These are phyloP conservation scores for Eilema sororculum DNA, from an alignment of 2,888 invertebrate species.

Conservation along the genomic window DNA sequence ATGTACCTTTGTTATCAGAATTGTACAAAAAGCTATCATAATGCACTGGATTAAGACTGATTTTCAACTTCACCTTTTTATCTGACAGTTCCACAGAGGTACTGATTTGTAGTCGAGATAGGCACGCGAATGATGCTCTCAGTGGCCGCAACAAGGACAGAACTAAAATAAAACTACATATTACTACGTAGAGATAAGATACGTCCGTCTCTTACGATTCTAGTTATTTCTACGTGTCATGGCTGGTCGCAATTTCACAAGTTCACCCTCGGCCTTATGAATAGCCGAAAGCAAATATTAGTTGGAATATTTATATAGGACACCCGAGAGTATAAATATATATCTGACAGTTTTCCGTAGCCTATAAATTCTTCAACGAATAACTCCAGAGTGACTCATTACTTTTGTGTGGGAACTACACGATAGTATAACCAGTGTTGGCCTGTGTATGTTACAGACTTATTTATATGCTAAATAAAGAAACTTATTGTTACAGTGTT, in stretches of 20 bases:
- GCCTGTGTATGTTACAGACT: background rate
- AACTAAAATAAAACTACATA: conserved; percentile 76
- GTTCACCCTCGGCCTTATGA: conserved; percentile 29
- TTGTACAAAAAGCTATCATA: conserved; percentile 68
- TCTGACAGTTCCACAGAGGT: conserved; percentile 71
- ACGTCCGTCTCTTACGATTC: conserved; percentile 59
- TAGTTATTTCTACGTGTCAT: conserved; percentile 60
- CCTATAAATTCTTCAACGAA: conserved; percentile 31
- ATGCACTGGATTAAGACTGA: conserved; percentile 59
- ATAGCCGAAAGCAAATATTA: conserved; percentile 44
- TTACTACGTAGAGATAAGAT: conserved; percentile 68
- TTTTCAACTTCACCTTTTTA: conserved; percentile 61
- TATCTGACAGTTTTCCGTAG: conserved; percentile 30
- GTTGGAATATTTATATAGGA: conserved; percentile 44
- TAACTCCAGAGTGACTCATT: conserved; percentile 25
- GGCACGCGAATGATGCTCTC: conserved; percentile 77
- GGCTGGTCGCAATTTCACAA: conserved; percentile 40
- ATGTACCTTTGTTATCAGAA: conserved; percentile 66
- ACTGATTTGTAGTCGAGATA: conserved; percentile 81
- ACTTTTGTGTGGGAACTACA: conserved; percentile 16
- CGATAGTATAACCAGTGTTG: conserved; percentile 10
- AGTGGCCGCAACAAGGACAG: conserved; percentile 76
- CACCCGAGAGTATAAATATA: conserved; percentile 32
- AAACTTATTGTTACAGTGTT: conserved; percentile 21
- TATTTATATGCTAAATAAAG: conserved; percentile 14